These are phyloP conservation scores for Macroramphosus scolopax DNA, from an alignment of 2,797 vertebrate genomes.

Conservation along the genomic window DNA sequence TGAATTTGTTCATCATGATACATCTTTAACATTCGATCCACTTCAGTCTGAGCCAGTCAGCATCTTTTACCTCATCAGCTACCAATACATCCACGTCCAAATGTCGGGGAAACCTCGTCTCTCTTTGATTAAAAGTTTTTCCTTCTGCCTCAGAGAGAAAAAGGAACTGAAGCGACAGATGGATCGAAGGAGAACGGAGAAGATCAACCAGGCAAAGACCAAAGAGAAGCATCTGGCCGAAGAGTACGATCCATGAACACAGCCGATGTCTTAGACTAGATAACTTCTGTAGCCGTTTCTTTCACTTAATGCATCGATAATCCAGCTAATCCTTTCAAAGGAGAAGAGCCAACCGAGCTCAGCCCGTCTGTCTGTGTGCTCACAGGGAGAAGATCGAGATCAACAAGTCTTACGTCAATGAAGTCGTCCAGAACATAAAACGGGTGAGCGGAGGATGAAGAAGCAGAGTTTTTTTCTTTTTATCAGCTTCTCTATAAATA, in stretches of 20 bases:
- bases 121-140: constrained; percentile 5
- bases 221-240: constrained; percentile 98
- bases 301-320: constrained; percentile 1
- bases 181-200: constrained; percentile 97
- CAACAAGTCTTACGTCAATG: constrained; percentile 95
- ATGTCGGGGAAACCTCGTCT: neutral
- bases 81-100: too few species aligned
- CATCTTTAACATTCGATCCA: too few species aligned
- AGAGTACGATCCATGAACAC: constrained; percentile 79
- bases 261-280: neutral
- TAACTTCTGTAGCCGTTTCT: constrained; percentile 3
- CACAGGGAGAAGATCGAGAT: constrained; percentile 97
- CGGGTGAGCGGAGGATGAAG: constrained; percentile 78
- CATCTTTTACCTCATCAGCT: too few species aligned
- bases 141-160: constrained; percentile 83
- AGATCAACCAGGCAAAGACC: constrained; percentile 94
- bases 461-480: too few species aligned
- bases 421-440: constrained; percentile 98
- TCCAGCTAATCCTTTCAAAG: neutral
- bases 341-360: neutral
- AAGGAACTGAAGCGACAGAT: constrained; percentile 98
- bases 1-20: too few species aligned
- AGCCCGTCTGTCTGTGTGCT: constrained; percentile 33
- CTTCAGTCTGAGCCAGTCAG: too few species aligned
- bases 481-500: neutral